Base-by-base conservation (phyloP, 2,113 vertebrate genomes). In the Hoplias malabaricus region DNA sequence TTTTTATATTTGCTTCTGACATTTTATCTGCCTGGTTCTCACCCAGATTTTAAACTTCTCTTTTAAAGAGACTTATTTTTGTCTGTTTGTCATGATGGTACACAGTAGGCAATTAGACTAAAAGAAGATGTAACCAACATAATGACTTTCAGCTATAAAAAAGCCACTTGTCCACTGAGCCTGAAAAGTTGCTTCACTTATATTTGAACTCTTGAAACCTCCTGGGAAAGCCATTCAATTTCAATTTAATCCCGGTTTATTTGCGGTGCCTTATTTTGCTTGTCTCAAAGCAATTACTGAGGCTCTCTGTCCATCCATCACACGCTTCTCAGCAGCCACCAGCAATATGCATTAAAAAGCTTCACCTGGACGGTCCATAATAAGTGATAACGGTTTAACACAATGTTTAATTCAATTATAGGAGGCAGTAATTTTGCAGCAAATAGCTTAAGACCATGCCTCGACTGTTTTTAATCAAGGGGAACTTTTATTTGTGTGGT, bases 241-340 rank as follows among this genome's bases (percentile, higher is more conserved):
- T 82, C 57, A 82, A 57, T 78, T 82, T 62, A 82, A 70, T 12
- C 54, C 42, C 53, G 46, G 54, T 75, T 79, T 79, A 79, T 75
- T 79, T 71, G 77, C 46, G 25, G 69, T 63, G 40, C 62, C 62
- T 33, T 42, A 63, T 57, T 78, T 61, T 65, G 59, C 73, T 74
- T 62, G 80, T 66, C 72, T 78, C 50, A 42, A 72, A 72, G 75
- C 81, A 75, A 79, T 79, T 75, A 79, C 77, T 42, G 69, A 71
- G 70, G 65, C 46, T 42, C 59, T 21, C 72, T 66, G 50, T 27
- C 69, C 61, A 65, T 71, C 77, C 63, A 69, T 82, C 81, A 82
- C 66, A 67, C 16, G 21, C 34, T 69, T 74, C 73, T 43, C 75
- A 61, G 42, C 54, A 62, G 66, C 54, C 70, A 48, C 43, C 48